Conservation (phyloP, 2,113 vertebrate species). For the Corapipo altera region DNA sequence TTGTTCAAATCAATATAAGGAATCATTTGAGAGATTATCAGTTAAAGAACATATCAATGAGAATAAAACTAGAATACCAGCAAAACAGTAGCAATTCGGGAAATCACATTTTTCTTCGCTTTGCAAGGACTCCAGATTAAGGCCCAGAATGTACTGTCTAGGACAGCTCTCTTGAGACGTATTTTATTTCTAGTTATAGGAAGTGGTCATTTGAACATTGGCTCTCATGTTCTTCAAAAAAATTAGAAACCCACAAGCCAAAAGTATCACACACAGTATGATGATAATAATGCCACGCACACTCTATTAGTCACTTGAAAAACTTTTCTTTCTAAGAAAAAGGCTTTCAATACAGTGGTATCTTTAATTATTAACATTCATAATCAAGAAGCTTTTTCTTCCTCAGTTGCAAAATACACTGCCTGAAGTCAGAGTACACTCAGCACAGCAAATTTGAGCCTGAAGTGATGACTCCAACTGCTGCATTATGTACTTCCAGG, state of each 20-base stretch:
- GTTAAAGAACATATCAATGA: background rate
- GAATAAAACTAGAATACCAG: background rate
- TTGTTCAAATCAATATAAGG: background rate
- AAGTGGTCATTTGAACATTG: background rate
- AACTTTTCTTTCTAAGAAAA: background rate
- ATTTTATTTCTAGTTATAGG: background rate
- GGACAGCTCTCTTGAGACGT: background rate
- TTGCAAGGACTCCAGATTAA: background rate
- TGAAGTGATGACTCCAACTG: background rate
- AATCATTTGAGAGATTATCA: background rate
- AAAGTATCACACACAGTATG: fast-evolving
- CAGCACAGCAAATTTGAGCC: background rate
- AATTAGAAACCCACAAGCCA: background rate
- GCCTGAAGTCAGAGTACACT: background rate
- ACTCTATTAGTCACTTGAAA: background rate
- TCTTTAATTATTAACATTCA: background rate
- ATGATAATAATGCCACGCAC: background rate
- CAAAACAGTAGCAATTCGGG: background rate
- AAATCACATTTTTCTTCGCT: background rate
- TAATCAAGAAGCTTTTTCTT: background rate
- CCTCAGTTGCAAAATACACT: background rate
- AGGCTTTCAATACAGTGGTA: background rate
- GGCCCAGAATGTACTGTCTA: background rate
- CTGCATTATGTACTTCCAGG: background rate
- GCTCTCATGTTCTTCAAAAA: background rate